Base-by-base conservation (phyloP, 2,888 invertebrate species). In the Harpagoxenus sublaevis region DNA sequence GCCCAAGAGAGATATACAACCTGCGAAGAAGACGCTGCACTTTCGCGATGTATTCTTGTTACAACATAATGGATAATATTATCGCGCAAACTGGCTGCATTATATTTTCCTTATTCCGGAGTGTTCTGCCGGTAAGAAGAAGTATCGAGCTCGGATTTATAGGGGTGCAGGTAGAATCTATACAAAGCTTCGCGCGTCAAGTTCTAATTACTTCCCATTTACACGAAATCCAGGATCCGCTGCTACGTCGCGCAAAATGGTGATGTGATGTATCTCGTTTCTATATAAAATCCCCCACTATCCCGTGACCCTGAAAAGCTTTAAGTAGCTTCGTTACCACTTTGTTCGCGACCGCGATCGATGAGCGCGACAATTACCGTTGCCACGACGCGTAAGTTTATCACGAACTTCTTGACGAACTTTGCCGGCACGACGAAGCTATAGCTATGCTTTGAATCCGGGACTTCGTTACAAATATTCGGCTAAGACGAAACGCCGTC, bases 181-280 rank as follows among this genome's bases (percentile, higher is more conserved):
- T 28, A 35, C 45, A 60, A 51, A 79, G 60, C 48, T 35, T 55
- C 31, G 18, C 18, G 15, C 66, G n/a, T 68, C n/a, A 68, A 23
- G 66, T 55, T 68, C 23, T 78, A 57, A 78, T 78, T 78, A 78
- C n/a, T 55, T 68, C 1, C 31, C 23, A 68, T 66, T 66, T 15
- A 31, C 5, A 15, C 10, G 63, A 68, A 8, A 78, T 78, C n/a
- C 45, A n/a, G 12, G 9, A 62, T 51, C 5, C 35, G 15, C 18
- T 23, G 28, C 39, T 53, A n/a, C 51, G 15, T 15, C 15, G 12
- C n/a, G 35, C 62, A 23, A 57, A 78, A 45, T 15, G 12, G 10
- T 60, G 31, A 35, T 35, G 6, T 35, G 35, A 23, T 35, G 35
- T 35, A 6, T 31, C 35, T 6, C 1, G 18, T 6, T 48, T 9